phyloP scores from a whole-genome alignment of 2,797 vertebrate species.

The Melanogrammus aeglefinus region DNA sequence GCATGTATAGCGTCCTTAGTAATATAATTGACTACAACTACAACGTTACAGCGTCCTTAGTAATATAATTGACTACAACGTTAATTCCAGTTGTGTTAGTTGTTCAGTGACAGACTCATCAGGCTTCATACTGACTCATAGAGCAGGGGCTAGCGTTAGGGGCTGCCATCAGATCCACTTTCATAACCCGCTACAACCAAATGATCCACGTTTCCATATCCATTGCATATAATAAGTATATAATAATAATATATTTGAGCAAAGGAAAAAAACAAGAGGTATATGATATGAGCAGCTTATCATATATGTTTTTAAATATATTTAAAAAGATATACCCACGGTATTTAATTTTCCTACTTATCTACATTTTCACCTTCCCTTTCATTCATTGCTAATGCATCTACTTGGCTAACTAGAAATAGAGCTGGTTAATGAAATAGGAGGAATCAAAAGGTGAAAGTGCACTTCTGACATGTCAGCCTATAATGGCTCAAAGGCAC shows the following conservation, averaged over 20 bases:
- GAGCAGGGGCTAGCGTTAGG: not conserved
- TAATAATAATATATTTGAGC: not conserved
- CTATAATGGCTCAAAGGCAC: conserved; percentile 25
- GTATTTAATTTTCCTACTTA: not conserved
- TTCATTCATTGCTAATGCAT: conserved; percentile 5
- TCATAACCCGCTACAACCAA: not conserved
- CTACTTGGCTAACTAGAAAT: conserved; percentile 22
- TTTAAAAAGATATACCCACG: not conserved
- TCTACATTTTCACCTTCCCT: not conserved
- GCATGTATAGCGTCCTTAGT: not conserved
- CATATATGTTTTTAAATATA: not conserved
- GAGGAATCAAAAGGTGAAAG: conserved; percentile 42
- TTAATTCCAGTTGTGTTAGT: not conserved
- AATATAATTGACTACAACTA: not conserved
- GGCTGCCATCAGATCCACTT: not conserved
- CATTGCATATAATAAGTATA: not conserved
- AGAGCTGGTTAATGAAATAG: conserved; percentile 9
- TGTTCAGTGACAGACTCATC: not conserved
- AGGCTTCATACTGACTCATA: not conserved
- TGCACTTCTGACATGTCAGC: conserved; percentile 39
- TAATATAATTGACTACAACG: not conserved
- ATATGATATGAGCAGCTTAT: not conserved
- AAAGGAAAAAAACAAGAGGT: not conserved
- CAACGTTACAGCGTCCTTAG: not conserved
- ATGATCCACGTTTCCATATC: not conserved